phyloP scores from a whole-genome alignment of 2,888 invertebrate species.

The Drosophila algonquin region DNA sequence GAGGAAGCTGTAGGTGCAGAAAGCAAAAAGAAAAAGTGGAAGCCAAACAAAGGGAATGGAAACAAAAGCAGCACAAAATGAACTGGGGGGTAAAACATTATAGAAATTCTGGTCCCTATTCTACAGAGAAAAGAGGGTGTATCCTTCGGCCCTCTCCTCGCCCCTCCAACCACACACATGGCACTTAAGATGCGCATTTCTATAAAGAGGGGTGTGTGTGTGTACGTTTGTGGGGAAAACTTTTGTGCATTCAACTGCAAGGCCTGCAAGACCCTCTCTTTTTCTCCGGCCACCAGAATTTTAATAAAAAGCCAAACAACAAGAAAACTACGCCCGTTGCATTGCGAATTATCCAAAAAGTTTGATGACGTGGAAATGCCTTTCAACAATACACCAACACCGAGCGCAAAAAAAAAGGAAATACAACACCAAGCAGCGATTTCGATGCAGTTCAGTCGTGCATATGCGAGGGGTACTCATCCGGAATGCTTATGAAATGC shows the following conservation, averaged over 20 bases:
- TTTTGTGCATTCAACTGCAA: constrained; percentile 59
- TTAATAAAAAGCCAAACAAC: constrained; percentile 53
- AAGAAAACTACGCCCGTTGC: constrained; percentile 46
- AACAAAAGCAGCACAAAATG: constrained; percentile 50
- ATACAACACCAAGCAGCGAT: constrained; percentile 8
- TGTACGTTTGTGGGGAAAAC: constrained; percentile 23
- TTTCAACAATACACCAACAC: constrained; percentile 46
- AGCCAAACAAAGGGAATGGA: constrained; percentile 44
- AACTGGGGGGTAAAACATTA: constrained; percentile 50
- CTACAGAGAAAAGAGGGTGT: neutral
- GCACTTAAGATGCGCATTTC: constrained; percentile 44
- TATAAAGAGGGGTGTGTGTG: constrained; percentile 9
- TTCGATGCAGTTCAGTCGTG: constrained; percentile 39
- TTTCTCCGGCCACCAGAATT: constrained; percentile 42
- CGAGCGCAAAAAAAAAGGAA: constrained; percentile 7
- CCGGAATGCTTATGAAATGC: constrained; percentile 49
- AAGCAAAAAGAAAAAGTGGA: constrained; percentile 19
- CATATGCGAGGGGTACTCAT: constrained; percentile 45
- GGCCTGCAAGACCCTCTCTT: constrained; percentile 41
- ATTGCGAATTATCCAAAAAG: constrained; percentile 64
- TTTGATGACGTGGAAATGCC: constrained; percentile 69
- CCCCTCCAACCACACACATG: constrained; percentile 28
- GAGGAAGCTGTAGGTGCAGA: neutral
- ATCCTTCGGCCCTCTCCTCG: constrained; percentile 16
- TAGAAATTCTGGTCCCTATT: constrained; percentile 28